These are phyloP conservation scores for Myxocyprinus asiaticus DNA, from an alignment of 2,113 vertebrate species.

Conservation along the genomic window DNA sequence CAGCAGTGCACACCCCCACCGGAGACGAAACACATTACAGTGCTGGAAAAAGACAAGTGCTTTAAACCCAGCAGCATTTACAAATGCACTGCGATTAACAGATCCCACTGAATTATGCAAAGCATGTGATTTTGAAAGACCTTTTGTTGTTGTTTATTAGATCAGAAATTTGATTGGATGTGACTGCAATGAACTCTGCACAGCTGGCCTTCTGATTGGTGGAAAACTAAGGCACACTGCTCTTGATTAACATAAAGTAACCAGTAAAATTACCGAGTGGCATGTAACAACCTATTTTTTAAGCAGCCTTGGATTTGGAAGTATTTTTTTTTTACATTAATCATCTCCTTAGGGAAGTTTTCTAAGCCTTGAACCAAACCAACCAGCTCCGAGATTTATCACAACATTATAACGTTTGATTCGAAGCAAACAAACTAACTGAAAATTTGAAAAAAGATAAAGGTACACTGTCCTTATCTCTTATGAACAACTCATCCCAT, in stretches of 20 bases:
- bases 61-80: not conserved
- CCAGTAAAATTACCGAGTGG: not conserved
- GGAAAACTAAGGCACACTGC: not conserved
- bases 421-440: too few relatives aligned
- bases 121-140: not conserved
- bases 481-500: too few relatives aligned
- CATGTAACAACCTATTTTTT: not conserved
- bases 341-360: too few relatives aligned
- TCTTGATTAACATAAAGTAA: not conserved
- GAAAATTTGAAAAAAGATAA: too few relatives aligned
- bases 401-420: too few relatives aligned
- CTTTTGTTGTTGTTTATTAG: slow-evolving; percentile 1
- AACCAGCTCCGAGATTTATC: not conserved
- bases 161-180: not conserved
- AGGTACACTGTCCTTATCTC: too few relatives aligned
- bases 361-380: too few relatives aligned
- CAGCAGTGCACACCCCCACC: slow-evolving; percentile 3
- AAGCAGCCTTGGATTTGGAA: slow-evolving; percentile 1
- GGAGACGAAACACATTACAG: not conserved
- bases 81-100: not conserved
- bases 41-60: slow-evolving; percentile 12
- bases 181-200: not conserved
- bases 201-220: slow-evolving; percentile 9
- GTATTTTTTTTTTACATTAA: not conserved
- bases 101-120: not conserved